phyloP scores from a whole-genome alignment of 92 coral and sea anemone genomes.

The Heteractis magnifica region DNA sequence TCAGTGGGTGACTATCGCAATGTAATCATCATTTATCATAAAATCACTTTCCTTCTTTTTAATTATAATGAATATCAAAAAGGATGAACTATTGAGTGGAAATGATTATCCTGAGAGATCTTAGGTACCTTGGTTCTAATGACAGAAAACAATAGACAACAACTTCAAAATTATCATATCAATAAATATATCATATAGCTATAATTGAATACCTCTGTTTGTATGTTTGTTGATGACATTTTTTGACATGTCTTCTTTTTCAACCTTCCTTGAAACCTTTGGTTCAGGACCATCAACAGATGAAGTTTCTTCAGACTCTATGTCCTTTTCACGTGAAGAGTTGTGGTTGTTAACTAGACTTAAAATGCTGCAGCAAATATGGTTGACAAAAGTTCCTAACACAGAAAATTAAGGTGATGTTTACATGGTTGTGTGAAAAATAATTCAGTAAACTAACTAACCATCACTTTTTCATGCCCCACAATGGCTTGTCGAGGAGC shows the following conservation, averaged over 20 bases:
- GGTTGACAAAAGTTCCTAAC: slow-evolving; percentile 72
- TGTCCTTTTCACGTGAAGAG: neutral
- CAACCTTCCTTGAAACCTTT: neutral
- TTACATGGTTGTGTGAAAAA: neutral
- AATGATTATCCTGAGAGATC: too few relatives aligned
- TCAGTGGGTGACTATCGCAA: too few relatives aligned
- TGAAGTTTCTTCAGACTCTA: neutral
- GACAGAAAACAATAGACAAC: neutral
- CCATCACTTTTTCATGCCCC: too few relatives aligned
- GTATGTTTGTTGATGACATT: neutral
- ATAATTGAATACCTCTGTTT: neutral
- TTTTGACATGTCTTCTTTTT: neutral
- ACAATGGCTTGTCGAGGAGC: too few relatives aligned
- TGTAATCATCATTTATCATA: too few relatives aligned
- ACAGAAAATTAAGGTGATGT: neutral
- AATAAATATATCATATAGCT: neutral
- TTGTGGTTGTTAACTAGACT: slow-evolving; percentile 17
- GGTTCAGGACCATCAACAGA: slow-evolving; percentile 7
- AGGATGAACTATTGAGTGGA: too few relatives aligned
- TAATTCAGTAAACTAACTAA: too few relatives aligned
- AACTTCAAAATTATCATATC: too few relatives aligned
- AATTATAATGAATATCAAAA: too few relatives aligned
- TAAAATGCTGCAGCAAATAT: slow-evolving; percentile 39
- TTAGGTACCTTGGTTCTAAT: too few relatives aligned
- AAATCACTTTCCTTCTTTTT: too few relatives aligned